phyloP scores from a whole-genome alignment of 2,113 vertebrate genomes.

The Caretta caretta region DNA sequence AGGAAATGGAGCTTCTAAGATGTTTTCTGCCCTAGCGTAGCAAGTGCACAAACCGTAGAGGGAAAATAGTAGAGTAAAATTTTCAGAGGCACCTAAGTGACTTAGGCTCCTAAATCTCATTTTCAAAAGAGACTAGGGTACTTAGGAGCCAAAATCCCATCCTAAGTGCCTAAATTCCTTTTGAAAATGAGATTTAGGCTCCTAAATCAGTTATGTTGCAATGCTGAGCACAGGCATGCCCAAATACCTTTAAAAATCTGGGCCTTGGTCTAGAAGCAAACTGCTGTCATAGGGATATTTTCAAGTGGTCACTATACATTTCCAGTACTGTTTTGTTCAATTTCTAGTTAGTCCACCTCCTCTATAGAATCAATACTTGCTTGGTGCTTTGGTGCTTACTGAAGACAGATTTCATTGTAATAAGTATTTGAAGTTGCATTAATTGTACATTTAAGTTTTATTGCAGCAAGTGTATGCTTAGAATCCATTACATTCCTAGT shows the following conservation, averaged over 20 bases:
- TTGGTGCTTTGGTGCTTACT: background rate
- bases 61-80: background rate
- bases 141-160: background rate
- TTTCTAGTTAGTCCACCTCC: background rate
- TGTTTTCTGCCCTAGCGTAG: background rate
- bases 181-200: background rate
- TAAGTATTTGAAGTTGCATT: background rate
- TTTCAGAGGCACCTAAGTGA: constrained; percentile 12
- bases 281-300: background rate
- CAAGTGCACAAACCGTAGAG: background rate
- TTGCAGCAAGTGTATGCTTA: background rate
- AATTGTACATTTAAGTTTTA: background rate
- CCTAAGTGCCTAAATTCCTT: background rate
- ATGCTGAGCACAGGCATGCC: background rate
- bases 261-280: background rate
- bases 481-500: background rate
- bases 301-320: background rate
- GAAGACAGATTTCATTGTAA: background rate
- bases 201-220: background rate
- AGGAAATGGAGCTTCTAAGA: background rate
- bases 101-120: background rate
- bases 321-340: background rate
- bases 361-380: background rate
- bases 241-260: background rate
- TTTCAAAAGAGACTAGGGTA: background rate